Evolutionary conservation across 1,140 invertebrate genomes (phyloP), one percentile per base, ranked within the genome.

Genomic region (Drosophila pseudoananassae): DNA sequence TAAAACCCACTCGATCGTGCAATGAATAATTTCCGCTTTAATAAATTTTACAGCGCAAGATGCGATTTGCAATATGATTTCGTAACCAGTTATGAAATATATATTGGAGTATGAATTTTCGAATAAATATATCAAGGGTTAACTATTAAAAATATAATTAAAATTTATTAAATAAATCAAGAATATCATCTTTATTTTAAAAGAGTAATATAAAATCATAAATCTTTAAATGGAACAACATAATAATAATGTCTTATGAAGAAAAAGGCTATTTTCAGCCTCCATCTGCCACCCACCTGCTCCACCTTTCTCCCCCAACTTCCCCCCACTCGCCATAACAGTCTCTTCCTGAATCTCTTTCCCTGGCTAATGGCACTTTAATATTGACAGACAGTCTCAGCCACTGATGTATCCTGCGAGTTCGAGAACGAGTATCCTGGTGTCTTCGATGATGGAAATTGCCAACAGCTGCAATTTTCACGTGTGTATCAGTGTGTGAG

Each of bases 11-110:
- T 90, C 88, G 83, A 87, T 87, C 83, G 87, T 90, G 88, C 87
- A 88, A 90, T 87, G 79, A 88, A 90, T 90, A 90, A 90, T 90
- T 90, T 90, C 87, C 87, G 88, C 82, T 87, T 88, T 76, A 87
- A 90, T 90, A 87, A 74, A 90, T 90, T 90, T 90, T 76, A 90
- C 88, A 87, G 61, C 78, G 78, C 59, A 83, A 90, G 66, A 90
- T 82, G 72, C 78, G 87, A 90, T 90, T 87, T 83, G 82, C 82
- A 78, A 70, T 78, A 29, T 76, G 61, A 78, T 83, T 83, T 76
- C 43, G 17, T 20, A 17, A 10, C 9, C 17, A 9, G 15, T 9
- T 20, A 23, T 23, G 7, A 43, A 20, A 29, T 33, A 31, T 50
- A 17, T 50, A 38, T 31, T 31, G 8, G 10, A 36, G 33, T 27